A percentile compares a stretch with the other conserved stretches of the same genome.
Evolutionary conservation across 2,113 vertebrate species (phyloP).

Genomic region (Synodontis membranacea): DNA sequence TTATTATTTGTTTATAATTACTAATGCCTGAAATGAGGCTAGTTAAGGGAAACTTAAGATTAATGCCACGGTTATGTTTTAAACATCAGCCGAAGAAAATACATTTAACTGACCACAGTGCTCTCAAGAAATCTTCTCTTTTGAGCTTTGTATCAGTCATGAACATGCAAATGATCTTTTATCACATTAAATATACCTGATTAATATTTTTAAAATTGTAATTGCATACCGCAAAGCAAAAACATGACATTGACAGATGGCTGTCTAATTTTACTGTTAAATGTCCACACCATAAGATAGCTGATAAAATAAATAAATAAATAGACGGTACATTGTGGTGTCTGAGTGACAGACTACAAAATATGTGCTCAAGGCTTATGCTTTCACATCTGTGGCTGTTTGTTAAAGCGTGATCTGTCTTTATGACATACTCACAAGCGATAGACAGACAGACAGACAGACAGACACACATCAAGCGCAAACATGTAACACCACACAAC

Average conservation of each 20-base stretch:
- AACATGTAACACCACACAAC: neutral
- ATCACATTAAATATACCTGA: neutral
- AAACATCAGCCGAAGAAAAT: neutral
- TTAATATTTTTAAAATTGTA: neutral
- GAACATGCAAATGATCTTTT: neutral
- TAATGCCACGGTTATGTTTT: neutral
- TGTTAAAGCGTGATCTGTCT: neutral
- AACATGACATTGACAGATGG: neutral
- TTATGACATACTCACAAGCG: neutral
- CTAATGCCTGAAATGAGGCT: no score
- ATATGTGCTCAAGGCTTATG: neutral
- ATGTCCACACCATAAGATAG: neutral
- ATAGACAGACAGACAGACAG: neutral
- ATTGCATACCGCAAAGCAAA: neutral
- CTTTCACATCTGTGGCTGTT: neutral
- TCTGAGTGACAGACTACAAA: neutral
- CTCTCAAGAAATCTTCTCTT: neutral
- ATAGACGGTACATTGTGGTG: neutral
- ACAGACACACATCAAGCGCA: neutral
- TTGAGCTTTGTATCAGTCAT: neutral
- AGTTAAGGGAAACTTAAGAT: neutral
- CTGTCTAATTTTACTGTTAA: neutral
- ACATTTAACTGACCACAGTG: neutral
- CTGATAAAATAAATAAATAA: neutral
- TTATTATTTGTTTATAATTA: no score